Conservation (phyloP, 2,888 invertebrate genomes). For the Epirrita christyi region DNA sequence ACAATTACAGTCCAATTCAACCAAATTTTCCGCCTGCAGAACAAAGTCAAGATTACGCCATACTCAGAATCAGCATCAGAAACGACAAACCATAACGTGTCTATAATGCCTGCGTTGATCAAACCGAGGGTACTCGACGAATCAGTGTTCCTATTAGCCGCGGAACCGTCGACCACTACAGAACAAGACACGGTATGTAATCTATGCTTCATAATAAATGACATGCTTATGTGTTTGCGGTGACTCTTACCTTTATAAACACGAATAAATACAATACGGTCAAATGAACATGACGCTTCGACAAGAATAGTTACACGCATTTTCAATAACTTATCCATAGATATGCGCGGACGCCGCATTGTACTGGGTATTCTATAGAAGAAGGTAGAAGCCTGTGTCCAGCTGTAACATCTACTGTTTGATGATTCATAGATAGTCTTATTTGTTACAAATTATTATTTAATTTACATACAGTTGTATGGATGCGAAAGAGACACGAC, state of each 20-base stretch:
- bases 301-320: constrained; percentile 2
- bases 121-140: constrained; percentile 56
- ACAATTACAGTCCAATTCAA: constrained; percentile 1
- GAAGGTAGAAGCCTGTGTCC: no score
- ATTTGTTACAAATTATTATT: no score
- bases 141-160: constrained; percentile 51
- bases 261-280: not conserved
- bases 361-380: no score
- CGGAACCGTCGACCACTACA: constrained; percentile 53
- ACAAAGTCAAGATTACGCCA: constrained; percentile 74
- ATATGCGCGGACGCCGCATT: no score
- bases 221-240: constrained; percentile 21
- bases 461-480: no score
- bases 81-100: constrained; percentile 58
- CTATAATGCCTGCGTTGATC: constrained; percentile 49
- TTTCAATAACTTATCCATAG: not conserved
- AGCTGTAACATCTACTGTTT: no score
- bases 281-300: constrained; percentile 14
- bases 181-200: constrained; percentile 73
- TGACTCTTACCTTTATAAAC: not conserved
- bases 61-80: constrained; percentile 69
- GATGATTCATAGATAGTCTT: no score
- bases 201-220: not conserved
- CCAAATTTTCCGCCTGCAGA: constrained; percentile 44
- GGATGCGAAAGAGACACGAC: no score